phyloP scores from a whole-genome alignment of 37 sponge, comb jelly and placozoan genomes.

The Ianthella basta region DNA sequence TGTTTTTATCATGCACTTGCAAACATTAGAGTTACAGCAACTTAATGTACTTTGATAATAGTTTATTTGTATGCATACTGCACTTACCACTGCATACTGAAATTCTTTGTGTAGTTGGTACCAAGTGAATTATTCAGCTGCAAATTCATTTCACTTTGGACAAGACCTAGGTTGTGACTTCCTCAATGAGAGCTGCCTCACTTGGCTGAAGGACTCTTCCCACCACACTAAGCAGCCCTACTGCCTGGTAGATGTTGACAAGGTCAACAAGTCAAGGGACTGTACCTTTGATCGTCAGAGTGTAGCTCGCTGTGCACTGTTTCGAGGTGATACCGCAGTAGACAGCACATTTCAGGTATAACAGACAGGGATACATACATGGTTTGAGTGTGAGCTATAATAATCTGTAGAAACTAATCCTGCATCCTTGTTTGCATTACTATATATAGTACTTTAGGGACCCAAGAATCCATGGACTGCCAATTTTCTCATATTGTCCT shows the following conservation, averaged over 20 bases:
- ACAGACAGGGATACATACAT: too few relatives aligned
- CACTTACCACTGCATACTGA: too few relatives aligned
- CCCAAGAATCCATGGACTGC: neutral
- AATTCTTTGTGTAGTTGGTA: slow-evolving; percentile 65
- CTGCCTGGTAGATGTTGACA: neutral
- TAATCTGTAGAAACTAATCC: too few relatives aligned
- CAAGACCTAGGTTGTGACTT: neutral
- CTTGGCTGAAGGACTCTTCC: neutral
- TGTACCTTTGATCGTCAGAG: neutral
- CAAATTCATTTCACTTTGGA: slow-evolving; percentile 21
- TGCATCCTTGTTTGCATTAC: too few relatives aligned
- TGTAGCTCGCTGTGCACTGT: neutral
- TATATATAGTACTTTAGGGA: neutral
- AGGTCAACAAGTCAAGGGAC: neutral
- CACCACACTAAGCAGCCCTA: neutral
- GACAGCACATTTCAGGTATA: too few relatives aligned
- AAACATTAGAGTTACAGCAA: too few relatives aligned
- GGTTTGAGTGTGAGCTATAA: too few relatives aligned
- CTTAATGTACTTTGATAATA: too few relatives aligned
- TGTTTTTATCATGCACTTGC: too few relatives aligned
- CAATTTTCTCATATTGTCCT: neutral
- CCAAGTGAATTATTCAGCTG: slow-evolving; percentile 56
- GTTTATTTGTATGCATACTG: too few relatives aligned
- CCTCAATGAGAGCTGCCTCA: neutral
- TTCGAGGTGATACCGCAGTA: neutral